Conservation (phyloP, 1,140 invertebrate genomes). For the Anagrus nilaparvatae region DNA sequence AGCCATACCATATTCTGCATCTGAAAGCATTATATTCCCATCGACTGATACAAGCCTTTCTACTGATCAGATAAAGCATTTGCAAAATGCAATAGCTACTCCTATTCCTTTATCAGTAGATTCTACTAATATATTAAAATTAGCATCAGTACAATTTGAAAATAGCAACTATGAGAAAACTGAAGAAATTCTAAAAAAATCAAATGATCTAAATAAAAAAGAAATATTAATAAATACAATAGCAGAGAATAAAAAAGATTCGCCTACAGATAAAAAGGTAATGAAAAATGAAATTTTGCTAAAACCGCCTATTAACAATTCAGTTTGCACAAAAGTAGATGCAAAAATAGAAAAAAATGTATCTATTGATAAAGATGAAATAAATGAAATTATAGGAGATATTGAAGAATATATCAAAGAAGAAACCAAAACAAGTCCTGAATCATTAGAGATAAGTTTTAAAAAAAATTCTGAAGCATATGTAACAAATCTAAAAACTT, state of each 20-base stretch:
- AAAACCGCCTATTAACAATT: conserved; percentile 27
- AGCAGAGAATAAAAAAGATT: conserved; percentile 11
- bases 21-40: conserved; percentile 47
- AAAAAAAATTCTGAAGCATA: conserved; percentile 13
- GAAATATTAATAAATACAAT: background rate
- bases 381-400: conserved; percentile 41
- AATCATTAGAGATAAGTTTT: conserved; percentile 18
- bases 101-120: conserved; percentile 21
- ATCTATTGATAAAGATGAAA: conserved; percentile 40
- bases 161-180: background rate
- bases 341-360: conserved; percentile 39
- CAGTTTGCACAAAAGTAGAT: no score
- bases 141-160: no score
- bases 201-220: conserved; percentile 11
- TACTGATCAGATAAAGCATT: conserved; percentile 55
- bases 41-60: conserved; percentile 54
- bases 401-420: conserved; percentile 41
- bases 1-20: conserved; percentile 33
- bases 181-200: no score
- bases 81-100: conserved; percentile 36
- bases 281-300: background rate
- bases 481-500: conserved; percentile 16
- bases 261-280: conserved; percentile 7
- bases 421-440: conserved; percentile 35
- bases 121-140: conserved; percentile 3